These are phyloP conservation scores for Phrynocephalus versicolor DNA, from an alignment of 2,113 vertebrate genomes.

Conservation along the genomic window DNA sequence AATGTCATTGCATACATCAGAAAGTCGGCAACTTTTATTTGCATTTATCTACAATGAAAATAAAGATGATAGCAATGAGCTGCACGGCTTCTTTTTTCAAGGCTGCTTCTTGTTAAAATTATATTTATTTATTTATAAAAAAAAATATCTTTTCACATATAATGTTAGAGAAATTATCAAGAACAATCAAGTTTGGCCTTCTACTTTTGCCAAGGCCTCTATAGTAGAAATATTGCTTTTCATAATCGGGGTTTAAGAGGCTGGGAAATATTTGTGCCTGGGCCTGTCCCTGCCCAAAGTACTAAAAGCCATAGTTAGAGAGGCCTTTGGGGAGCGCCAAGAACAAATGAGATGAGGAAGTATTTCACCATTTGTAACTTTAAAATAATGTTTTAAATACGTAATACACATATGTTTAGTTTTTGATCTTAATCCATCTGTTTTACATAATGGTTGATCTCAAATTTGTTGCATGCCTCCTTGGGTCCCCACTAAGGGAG, in stretches of 20 bases:
- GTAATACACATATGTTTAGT: no score
- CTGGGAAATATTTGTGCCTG: conserved; percentile 21
- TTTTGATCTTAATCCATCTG: no score
- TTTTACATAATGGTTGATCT: no score
- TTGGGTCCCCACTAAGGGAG: no score
- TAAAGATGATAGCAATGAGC: conserved; percentile 11
- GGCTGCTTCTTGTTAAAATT: conserved; percentile 4
- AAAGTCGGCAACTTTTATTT: conserved; percentile 62
- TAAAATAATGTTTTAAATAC: no score
- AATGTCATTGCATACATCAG: conserved; percentile 67
- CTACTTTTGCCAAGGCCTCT: not conserved
- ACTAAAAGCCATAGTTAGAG: not conserved
- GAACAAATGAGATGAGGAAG: no score
- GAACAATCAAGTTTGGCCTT: not conserved
- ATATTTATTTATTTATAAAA: not conserved
- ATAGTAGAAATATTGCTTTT: not conserved
- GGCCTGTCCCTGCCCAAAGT: conserved; percentile 10
- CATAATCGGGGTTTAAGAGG: not conserved
- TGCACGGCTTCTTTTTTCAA: conserved; percentile 46
- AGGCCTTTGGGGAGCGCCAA: no score
- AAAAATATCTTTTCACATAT: conserved; percentile 21
- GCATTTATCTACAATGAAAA: conserved; percentile 44
- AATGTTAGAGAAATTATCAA: conserved; percentile 17
- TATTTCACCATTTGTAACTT: no score
- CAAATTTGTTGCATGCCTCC: no score